A percentile compares a stretch with the other conserved stretches of the same genome.
phyloP scores from a whole-genome alignment of 2,888 invertebrate species.

The Cataglyphis albicans region DNA sequence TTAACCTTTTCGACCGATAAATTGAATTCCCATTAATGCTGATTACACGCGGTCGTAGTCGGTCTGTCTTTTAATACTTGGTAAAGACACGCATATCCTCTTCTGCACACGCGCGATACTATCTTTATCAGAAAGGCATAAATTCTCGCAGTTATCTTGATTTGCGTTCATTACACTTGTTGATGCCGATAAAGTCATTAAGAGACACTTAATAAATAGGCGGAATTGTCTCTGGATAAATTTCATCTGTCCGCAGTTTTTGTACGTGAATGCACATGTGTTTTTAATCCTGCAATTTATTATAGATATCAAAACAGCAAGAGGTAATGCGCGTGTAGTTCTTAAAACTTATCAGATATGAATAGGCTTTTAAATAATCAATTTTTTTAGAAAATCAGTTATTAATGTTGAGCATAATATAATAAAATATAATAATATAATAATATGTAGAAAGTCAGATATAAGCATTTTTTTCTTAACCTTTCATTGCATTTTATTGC shows the following conservation, averaged over 20 bases:
- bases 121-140: constrained; percentile 70
- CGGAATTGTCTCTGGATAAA: constrained; percentile 68
- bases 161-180: constrained; percentile 69
- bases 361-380: background rate
- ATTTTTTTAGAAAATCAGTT: background rate
- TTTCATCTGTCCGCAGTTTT: constrained; percentile 43
- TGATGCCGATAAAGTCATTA: constrained; percentile 79
- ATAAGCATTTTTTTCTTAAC: constrained; percentile 1
- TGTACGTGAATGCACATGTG: background rate
- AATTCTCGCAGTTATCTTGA: constrained; percentile 76
- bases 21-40: constrained; percentile 70
- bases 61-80: constrained; percentile 48
- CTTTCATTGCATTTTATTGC: background rate
- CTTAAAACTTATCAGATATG: background rate
- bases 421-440: no score
- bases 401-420: background rate
- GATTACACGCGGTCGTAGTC: constrained; percentile 56
- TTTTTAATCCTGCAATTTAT: background rate
- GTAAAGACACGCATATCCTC: constrained; percentile 38
- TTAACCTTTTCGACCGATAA: constrained; percentile 71
- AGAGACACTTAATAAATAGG: constrained; percentile 76
- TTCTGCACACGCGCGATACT: constrained; percentile 59
- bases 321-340: background rate
- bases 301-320: background rate
- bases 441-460: background rate